phyloP scores from a whole-genome alignment of 2,113 vertebrate genomes.

The Sinocyclocheilus maitianheensis region DNA sequence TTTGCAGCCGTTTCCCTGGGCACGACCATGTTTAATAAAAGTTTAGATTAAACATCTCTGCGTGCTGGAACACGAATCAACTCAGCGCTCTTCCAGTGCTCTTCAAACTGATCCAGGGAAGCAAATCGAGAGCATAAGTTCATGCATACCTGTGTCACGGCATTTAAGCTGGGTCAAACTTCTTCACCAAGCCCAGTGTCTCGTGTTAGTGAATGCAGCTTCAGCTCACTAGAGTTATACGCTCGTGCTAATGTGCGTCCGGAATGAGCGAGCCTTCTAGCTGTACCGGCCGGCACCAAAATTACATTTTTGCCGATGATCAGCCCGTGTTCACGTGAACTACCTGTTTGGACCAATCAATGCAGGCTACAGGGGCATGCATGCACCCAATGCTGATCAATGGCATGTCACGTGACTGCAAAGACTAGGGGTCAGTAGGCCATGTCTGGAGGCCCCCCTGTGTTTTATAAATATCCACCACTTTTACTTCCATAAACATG shows the following conservation, averaged over 20 bases:
- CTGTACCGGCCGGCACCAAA: not conserved
- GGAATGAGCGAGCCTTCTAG: not conserved
- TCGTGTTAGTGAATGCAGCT: not conserved
- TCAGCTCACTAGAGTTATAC: not conserved
- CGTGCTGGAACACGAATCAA: not conserved
- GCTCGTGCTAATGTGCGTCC: not conserved
- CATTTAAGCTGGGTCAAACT: slow-evolving; percentile 12
- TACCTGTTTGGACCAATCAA: slow-evolving; percentile 66
- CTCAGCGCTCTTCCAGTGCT: not conserved
- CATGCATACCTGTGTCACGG: slow-evolving; percentile 22
- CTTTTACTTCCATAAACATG: not conserved
- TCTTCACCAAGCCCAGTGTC: not conserved
- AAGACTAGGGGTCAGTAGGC: slow-evolving; percentile 32
- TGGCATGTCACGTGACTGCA: slow-evolving; percentile 35
- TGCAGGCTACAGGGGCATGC: slow-evolving; percentile 39
- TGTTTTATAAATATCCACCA: not conserved
- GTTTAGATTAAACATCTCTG: not conserved
- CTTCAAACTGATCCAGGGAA: not conserved
- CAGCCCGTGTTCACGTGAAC: slow-evolving; percentile 68
- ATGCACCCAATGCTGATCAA: not conserved
- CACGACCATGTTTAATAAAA: not conserved
- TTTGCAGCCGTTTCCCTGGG: not conserved
- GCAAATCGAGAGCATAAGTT: not conserved
- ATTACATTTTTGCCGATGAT: slow-evolving; percentile 3
- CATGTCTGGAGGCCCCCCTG: not conserved